phyloP scores from a whole-genome alignment of 2,888 invertebrate genomes.

The Sinelater perroti region DNA sequence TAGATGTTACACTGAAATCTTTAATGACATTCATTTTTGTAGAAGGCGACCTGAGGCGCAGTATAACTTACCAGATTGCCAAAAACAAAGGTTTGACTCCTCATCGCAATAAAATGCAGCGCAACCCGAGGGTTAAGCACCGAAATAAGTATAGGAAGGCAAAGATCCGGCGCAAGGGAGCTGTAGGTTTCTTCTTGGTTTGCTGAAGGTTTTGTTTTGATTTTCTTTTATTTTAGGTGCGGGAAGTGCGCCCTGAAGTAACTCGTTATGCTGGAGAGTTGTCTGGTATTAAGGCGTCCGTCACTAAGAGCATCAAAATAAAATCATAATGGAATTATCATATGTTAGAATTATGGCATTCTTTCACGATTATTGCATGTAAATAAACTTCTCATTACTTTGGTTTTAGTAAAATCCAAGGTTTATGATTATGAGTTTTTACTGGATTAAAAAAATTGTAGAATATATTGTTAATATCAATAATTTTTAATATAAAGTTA shows the following conservation, averaged over 20 bases:
- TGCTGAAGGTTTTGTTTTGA: background rate
- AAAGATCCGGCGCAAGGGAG: conserved; percentile 90
- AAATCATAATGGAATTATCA: conserved; percentile 64
- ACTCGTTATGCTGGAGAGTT: conserved; percentile 89
- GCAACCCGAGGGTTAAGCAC: conserved; percentile 96
- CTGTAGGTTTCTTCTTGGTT: conserved; percentile 65
- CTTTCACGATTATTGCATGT: too few species aligned
- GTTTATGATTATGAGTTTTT: too few species aligned
- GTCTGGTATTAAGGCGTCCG: conserved; percentile 90
- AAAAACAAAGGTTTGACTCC: conserved; percentile 96
- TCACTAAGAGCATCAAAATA: conserved; percentile 90
- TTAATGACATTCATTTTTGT: too few species aligned
- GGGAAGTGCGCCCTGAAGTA: conserved; percentile 82
- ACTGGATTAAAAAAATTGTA: too few species aligned
- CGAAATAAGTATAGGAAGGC: conserved; percentile 93
- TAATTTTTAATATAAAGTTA: too few species aligned
- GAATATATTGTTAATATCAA: too few species aligned
- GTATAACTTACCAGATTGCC: conserved; percentile 91
- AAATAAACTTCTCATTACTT: too few species aligned
- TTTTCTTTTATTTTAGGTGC: conserved; percentile 63
- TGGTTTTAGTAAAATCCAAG: too few species aligned
- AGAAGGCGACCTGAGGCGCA: conserved; percentile 20
- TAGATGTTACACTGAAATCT: too few species aligned
- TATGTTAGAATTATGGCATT: too few species aligned
- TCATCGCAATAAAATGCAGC: conserved; percentile 87